Conservation (phyloP, 1,140 invertebrate species). For the Drosophila kikkawai region DNA sequence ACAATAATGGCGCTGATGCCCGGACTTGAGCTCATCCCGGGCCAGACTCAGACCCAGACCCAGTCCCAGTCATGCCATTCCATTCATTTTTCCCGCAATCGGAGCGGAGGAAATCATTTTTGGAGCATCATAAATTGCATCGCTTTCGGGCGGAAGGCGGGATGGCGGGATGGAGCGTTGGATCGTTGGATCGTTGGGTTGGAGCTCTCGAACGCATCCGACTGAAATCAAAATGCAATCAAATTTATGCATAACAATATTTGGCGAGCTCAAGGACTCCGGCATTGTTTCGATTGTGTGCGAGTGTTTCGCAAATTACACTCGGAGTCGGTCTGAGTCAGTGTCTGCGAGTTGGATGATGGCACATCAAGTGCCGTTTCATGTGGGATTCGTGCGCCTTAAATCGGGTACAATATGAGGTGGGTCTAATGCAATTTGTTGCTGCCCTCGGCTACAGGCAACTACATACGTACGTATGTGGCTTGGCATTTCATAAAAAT, state of each 20-base stretch:
- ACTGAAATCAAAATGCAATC: conserved; percentile 55
- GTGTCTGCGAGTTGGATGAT: background rate
- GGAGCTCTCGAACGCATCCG: conserved; percentile 13
- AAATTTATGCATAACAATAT: conserved; percentile 59
- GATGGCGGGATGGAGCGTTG: background rate
- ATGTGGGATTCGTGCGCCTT: conserved; percentile 1
- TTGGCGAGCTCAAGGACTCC: conserved; percentile 26
- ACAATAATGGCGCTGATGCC: conserved; percentile 29
- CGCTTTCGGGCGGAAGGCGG: conserved; percentile 5
- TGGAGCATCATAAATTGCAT: conserved; percentile 54
- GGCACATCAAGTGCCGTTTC: conserved; percentile 9
- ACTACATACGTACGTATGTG: background rate
- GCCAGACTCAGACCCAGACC: background rate
- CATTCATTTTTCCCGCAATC: conserved; percentile 22
- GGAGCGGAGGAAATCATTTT: conserved; percentile 44
- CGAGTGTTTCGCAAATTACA: conserved; percentile 37
- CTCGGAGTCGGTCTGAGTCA: background rate
- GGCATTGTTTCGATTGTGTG: conserved; percentile 32
- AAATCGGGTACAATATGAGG: background rate
- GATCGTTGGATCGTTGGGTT: background rate
- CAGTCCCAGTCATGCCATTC: background rate
- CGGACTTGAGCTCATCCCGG: conserved; percentile 19
- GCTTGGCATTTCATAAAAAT: background rate
- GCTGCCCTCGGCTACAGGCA: background rate
- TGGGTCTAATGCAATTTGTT: background rate